Evolutionary conservation across 2,888 invertebrate species (phyloP).

Genomic region (Rhingia rostrata): DNA sequence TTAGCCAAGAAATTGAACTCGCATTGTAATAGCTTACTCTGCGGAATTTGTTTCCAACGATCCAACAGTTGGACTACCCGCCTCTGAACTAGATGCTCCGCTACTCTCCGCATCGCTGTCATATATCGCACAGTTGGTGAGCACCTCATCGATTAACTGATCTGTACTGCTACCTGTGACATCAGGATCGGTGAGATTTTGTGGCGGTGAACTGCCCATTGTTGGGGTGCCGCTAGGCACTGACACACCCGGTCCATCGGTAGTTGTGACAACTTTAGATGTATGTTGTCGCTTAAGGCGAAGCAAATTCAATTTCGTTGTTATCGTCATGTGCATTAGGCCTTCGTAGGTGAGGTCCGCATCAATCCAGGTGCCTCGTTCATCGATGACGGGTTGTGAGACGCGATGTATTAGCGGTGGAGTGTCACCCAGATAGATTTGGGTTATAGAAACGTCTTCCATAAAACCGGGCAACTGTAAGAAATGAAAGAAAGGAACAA

Average conservation of each 20-base stretch:
- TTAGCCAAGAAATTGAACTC: too few relatives aligned
- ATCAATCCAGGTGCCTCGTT: slow-evolving; percentile 93
- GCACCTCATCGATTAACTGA: slow-evolving; percentile 68
- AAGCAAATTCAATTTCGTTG: slow-evolving; percentile 90
- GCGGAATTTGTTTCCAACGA: slow-evolving; percentile 73
- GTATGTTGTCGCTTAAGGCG: slow-evolving; percentile 79
- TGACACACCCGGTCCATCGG: slow-evolving; percentile 14
- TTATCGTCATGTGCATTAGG: slow-evolving; percentile 89
- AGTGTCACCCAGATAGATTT: slow-evolving; percentile 87
- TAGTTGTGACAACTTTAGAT: slow-evolving; percentile 56
- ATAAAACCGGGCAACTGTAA: slow-evolving; percentile 90
- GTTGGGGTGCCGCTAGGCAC: slow-evolving; percentile 38
- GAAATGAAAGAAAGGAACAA: not conserved
- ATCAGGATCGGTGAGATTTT: slow-evolving; percentile 66
- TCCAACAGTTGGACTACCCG: slow-evolving; percentile 78
- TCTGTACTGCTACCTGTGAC: slow-evolving; percentile 54
- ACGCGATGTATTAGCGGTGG: slow-evolving; percentile 86
- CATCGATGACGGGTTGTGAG: slow-evolving; percentile 88
- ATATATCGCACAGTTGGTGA: slow-evolving; percentile 79
- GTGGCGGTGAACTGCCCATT: slow-evolving; percentile 63
- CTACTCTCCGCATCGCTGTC: slow-evolving; percentile 83
- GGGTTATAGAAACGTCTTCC: slow-evolving; percentile 89
- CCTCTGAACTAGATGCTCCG: slow-evolving; percentile 81
- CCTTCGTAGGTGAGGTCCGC: slow-evolving; percentile 90
- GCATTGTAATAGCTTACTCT: slow-evolving; percentile 77